Evolutionary conservation across 2,888 invertebrate genomes (phyloP).

Genomic region (Caenorhabditis sp.): DNA sequence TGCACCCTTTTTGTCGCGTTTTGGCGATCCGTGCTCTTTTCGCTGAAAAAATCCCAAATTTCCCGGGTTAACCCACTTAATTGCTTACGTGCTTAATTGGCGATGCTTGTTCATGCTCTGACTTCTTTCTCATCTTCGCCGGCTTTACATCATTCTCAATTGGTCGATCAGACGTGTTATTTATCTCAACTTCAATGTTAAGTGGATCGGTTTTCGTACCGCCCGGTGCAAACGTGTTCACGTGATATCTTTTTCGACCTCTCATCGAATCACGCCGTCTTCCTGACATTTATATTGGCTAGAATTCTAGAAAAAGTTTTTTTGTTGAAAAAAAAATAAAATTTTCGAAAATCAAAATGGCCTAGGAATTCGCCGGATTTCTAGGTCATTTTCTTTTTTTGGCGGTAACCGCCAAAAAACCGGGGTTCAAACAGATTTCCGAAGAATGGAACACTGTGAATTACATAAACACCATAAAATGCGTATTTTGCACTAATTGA

Average conservation of each 20-base stretch:
- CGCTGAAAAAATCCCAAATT: background rate
- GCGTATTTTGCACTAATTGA: too few species aligned
- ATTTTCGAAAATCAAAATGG: background rate
- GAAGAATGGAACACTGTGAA: too few species aligned
- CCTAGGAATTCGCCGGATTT: background rate
- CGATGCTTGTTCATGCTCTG: background rate
- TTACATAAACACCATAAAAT: too few species aligned
- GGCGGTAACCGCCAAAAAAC: too few species aligned
- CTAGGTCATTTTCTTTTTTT: background rate
- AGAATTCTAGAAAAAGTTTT: too few species aligned
- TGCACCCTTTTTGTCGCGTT: slow-evolving; percentile 13
- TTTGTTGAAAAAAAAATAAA: slow-evolving; percentile 1
- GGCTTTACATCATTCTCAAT: background rate
- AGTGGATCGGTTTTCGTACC: slow-evolving; percentile 36
- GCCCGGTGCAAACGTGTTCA: slow-evolving; percentile 32
- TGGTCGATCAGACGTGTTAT: background rate
- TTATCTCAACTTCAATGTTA: slow-evolving; percentile 28
- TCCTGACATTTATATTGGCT: background rate
- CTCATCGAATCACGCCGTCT: slow-evolving; percentile 14
- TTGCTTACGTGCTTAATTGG: background rate
- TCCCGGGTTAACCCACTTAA: background rate
- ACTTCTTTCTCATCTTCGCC: background rate
- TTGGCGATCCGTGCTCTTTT: background rate
- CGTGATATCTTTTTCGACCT: slow-evolving; percentile 28
- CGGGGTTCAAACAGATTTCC: too few species aligned